Evolutionary conservation across 2,797 vertebrate species (phyloP).

Genomic region (Cottoperca gobio): DNA sequence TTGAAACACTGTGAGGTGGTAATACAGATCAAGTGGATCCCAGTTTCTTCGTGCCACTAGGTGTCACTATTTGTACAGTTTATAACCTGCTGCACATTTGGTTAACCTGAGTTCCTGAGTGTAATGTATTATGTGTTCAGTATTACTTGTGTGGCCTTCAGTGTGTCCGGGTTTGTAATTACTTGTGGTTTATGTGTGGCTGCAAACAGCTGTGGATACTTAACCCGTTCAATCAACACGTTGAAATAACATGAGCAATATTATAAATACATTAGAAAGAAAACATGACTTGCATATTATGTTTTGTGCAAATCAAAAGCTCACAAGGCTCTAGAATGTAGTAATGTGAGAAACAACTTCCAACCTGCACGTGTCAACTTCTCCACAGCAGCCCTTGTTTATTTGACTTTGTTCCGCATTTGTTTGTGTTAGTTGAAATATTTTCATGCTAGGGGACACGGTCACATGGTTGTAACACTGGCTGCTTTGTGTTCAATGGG

Average conservation of each 20-base stretch:
- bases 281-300: no score
- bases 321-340: accelerated
- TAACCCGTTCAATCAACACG: neutral
- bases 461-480: slow-evolving; percentile 10
- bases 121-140: neutral
- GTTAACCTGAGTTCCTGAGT: neutral
- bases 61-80: slow-evolving; percentile 3
- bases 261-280: neutral
- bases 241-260: neutral
- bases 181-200: neutral
- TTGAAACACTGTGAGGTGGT: no score
- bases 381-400: no score
- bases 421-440: neutral
- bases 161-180: no score
- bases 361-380: no score
- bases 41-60: slow-evolving; percentile 1
- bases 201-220: neutral
- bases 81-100: neutral
- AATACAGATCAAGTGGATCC: no score
- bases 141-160: no score
- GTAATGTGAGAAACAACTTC: neutral
- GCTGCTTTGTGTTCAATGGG: neutral
- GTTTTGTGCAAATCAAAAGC: neutral
- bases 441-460: neutral
- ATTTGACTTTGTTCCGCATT: no score